Conservation (phyloP, 1,140 invertebrate species). For the Zaprionus africanus region DNA sequence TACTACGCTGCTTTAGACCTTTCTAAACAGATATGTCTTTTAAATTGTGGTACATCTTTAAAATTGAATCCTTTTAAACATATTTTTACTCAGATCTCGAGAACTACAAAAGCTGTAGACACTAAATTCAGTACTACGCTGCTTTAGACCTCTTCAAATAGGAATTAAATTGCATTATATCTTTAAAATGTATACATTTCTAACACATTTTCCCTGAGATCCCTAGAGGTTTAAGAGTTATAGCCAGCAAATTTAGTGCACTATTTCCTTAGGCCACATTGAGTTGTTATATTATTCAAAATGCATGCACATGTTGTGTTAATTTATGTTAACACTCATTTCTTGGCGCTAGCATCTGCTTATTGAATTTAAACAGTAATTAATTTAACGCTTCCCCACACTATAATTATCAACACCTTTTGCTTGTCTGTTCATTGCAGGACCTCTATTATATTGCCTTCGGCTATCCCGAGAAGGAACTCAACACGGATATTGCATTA, state of each 20-base stretch:
- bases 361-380: constrained; percentile 20
- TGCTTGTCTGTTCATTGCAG: constrained; percentile 60
- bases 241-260: neutral
- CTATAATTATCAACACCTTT: constrained; percentile 46
- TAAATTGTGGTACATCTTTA: neutral
- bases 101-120: neutral
- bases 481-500: constrained; percentile 91
- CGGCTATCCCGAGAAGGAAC: constrained; percentile 86
- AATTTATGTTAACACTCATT: constrained; percentile 6
- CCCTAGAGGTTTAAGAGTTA: neutral
- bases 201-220: too few relatives aligned
- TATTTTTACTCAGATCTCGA: too few relatives aligned
- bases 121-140: neutral
- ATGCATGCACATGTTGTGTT: neutral
- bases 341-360: neutral
- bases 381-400: constrained; percentile 10
- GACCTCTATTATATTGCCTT: constrained; percentile 85
- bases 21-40: neutral
- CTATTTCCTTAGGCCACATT: neutral
- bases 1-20: neutral
- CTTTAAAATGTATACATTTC: too few relatives aligned
- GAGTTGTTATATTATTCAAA: neutral
- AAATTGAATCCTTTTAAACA: too few relatives aligned
- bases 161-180: too few relatives aligned
- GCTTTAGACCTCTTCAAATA: neutral